These are phyloP conservation scores for Rhynchophorus ferrugineus DNA, from an alignment of 1,140 invertebrate genomes.

Conservation along the genomic window DNA sequence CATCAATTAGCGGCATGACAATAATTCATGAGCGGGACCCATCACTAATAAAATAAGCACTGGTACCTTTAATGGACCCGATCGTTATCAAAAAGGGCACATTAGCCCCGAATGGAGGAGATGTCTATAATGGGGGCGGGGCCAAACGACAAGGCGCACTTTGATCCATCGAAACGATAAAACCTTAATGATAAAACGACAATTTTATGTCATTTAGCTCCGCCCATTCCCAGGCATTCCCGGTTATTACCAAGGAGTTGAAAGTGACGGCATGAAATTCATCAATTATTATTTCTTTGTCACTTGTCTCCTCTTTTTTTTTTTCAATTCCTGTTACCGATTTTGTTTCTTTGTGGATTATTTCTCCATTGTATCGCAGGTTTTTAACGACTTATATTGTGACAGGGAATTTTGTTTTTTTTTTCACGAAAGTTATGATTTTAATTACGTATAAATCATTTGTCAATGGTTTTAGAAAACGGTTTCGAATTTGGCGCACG, in stretches of 20 bases:
- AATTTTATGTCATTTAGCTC: slow-evolving; percentile 28
- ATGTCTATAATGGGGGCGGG: slow-evolving; percentile 22
- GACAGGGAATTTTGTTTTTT: no score
- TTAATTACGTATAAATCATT: no score
- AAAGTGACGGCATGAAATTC: background rate
- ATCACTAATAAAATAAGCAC: slow-evolving; percentile 25
- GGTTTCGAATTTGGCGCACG: no score
- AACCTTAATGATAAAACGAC: slow-evolving; percentile 24
- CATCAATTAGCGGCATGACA: slow-evolving; percentile 24
- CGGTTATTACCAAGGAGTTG: slow-evolving; percentile 6
- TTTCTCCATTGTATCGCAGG: no score
- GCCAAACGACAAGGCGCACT: slow-evolving; percentile 15
- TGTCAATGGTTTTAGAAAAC: no score
- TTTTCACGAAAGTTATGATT: no score
- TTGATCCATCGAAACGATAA: slow-evolving; percentile 23
- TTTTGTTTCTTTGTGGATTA: no score
- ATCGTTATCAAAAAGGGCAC: slow-evolving; percentile 28
- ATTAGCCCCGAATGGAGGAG: slow-evolving; percentile 21
- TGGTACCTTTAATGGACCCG: slow-evolving; percentile 28
- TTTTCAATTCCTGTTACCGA: no score
- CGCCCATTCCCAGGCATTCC: slow-evolving; percentile 10
- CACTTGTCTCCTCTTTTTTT: no score
- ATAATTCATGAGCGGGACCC: slow-evolving; percentile 23
- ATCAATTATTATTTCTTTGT: background rate
- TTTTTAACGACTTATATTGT: no score